Conservation (phyloP, 2,113 vertebrate genomes). For the Noctilio leporinus region DNA sequence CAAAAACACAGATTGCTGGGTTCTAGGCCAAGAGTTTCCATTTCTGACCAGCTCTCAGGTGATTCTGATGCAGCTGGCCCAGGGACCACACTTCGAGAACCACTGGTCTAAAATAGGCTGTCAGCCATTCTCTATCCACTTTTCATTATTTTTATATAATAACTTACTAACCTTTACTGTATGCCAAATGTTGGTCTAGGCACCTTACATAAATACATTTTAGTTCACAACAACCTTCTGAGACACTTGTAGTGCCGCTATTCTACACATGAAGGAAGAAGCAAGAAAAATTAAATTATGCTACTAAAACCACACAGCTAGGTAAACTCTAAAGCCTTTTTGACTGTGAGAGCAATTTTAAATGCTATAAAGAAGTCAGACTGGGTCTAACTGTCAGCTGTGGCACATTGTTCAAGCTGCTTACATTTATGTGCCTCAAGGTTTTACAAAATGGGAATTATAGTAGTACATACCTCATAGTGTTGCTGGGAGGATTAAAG, state of each 20-base stretch:
- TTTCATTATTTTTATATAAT: rapidly evolving
- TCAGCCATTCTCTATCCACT: background rate
- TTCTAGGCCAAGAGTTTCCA: background rate
- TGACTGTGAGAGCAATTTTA: background rate
- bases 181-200: background rate
- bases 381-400: background rate
- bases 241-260: background rate
- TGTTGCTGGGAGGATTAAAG: background rate
- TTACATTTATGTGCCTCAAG: background rate
- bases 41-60: background rate
- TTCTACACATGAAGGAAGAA: background rate
- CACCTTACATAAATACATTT: background rate
- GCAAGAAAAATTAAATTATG: background rate
- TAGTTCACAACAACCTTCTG: background rate
- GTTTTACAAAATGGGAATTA: background rate
- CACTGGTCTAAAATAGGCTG: background rate
- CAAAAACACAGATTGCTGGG: background rate
- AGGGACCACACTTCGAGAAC: background rate
- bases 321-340: background rate
- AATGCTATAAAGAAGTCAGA: background rate
- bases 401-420: background rate
- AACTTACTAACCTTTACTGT: background rate
- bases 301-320: background rate
- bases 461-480: background rate
- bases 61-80: background rate